Evolutionary conservation across 2,113 vertebrate species (phyloP).

Genomic region (Lepisosteus oculatus): DNA sequence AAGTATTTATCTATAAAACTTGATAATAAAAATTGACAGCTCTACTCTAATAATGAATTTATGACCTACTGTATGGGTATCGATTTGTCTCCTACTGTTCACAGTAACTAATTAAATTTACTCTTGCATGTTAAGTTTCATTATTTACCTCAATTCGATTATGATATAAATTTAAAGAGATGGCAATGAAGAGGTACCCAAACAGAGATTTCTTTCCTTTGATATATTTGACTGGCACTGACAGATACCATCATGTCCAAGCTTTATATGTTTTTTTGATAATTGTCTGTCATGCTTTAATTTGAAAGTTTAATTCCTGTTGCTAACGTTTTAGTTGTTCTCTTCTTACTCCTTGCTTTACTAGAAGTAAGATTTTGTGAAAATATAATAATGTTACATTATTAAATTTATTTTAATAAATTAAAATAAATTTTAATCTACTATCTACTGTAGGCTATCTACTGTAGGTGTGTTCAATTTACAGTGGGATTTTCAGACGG

Average conservation of each 20-base stretch:
- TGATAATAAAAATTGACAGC: too few relatives aligned
- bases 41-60: too few relatives aligned
- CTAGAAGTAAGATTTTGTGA: too few relatives aligned
- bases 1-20: too few relatives aligned
- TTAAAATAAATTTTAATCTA: too few relatives aligned
- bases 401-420: too few relatives aligned
- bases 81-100: too few relatives aligned
- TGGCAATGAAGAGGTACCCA: constrained; percentile 32
- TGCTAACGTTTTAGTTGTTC: neutral
- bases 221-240: constrained; percentile 44
- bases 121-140: too few relatives aligned
- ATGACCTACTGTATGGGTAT: too few relatives aligned
- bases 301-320: constrained; percentile 52
- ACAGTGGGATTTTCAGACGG: constrained; percentile 57
- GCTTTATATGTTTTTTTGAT: constrained; percentile 32
- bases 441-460: too few relatives aligned
- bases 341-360: neutral
- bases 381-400: too few relatives aligned
- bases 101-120: too few relatives aligned
- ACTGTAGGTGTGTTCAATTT: constrained; percentile 56
- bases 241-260: constrained; percentile 35
- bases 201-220: constrained; percentile 31
- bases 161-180: constrained; percentile 19
- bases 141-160: neutral
- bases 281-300: constrained; percentile 56